Evolutionary conservation across 64 coral and sea anemone genomes (phyloP).

Genomic region (Porites australiensis): DNA sequence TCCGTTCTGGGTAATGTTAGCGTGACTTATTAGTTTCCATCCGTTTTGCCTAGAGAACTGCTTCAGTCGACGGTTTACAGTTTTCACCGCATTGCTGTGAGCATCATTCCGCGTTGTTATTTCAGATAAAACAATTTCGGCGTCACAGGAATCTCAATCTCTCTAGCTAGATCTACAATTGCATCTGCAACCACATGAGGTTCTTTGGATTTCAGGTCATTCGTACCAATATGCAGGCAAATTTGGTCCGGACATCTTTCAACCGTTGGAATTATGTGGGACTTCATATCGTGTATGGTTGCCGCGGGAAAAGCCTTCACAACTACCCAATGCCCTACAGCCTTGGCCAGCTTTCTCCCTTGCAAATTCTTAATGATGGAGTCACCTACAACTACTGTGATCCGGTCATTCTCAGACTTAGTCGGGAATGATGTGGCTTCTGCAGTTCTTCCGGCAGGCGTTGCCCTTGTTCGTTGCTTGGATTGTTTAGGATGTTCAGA

Average conservation of each 20-base stretch:
- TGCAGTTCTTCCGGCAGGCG: too few species aligned
- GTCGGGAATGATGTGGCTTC: too few species aligned
- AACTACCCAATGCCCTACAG: constrained; percentile 39
- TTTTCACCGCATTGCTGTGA: neutral
- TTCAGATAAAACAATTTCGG: constrained; percentile 12
- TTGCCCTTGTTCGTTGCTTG: too few species aligned
- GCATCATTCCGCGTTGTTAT: neutral
- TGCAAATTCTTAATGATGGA: constrained; percentile 64
- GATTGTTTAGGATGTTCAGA: too few species aligned
- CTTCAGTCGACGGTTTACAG: neutral
- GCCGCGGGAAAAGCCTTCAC: constrained; percentile 46
- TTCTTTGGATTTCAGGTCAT: neutral
- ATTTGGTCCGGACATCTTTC: constrained; percentile 16
- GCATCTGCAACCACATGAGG: neutral
- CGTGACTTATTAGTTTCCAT: neutral
- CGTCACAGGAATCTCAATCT: neutral
- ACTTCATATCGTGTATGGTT: constrained; percentile 39
- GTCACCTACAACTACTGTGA: constrained; percentile 45
- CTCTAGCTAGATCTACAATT: neutral
- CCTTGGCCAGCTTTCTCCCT: constrained; percentile 28
- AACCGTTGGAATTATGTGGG: constrained; percentile 33
- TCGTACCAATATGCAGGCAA: constrained; percentile 42
- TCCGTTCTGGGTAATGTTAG: neutral
- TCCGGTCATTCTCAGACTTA: neutral
- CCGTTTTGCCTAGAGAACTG: neutral